Conservation (phyloP, 2,888 invertebrate genomes). For the Leptinotarsa juncta region DNA sequence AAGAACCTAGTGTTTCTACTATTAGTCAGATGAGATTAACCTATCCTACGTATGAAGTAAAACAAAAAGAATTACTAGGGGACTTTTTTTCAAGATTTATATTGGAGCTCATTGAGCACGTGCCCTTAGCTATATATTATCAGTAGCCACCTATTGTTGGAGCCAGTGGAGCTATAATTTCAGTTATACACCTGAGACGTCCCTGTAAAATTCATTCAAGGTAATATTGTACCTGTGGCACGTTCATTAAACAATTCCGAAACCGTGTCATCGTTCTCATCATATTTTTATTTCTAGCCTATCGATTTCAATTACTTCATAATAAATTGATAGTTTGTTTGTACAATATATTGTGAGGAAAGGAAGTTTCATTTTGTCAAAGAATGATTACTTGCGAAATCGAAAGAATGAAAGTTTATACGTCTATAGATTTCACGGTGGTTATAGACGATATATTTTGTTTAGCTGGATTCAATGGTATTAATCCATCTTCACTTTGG, state of each 20-base stretch:
- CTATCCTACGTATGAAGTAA: too few relatives aligned
- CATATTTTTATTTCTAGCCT: conserved; percentile 4
- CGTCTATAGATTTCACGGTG: too few relatives aligned
- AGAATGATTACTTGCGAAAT: neutral
- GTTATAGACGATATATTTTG: too few relatives aligned
- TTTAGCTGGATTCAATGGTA: too few relatives aligned
- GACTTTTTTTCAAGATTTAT: too few relatives aligned
- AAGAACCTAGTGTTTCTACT: too few relatives aligned
- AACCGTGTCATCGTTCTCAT: conserved; percentile 27
- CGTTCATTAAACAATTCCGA: conserved; percentile 20
- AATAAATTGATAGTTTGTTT: conserved; percentile 5
- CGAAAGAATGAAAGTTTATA: neutral
- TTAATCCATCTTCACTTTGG: too few relatives aligned
- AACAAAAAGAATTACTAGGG: too few relatives aligned
- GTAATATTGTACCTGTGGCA: conserved; percentile 21
- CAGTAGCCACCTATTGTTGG: too few relatives aligned
- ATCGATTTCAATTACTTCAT: conserved; percentile 26
- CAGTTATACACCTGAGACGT: neutral
- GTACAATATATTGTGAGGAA: conserved; percentile 1
- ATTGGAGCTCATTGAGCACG: too few relatives aligned
- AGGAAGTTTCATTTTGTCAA: conserved; percentile 3
- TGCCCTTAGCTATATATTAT: too few relatives aligned
- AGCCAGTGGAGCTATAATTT: neutral
- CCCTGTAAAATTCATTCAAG: conserved; percentile 16
- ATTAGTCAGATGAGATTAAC: too few relatives aligned